Evolutionary conservation across 2,888 invertebrate species (phyloP).

Genomic region (Drosophila yooni): DNA sequence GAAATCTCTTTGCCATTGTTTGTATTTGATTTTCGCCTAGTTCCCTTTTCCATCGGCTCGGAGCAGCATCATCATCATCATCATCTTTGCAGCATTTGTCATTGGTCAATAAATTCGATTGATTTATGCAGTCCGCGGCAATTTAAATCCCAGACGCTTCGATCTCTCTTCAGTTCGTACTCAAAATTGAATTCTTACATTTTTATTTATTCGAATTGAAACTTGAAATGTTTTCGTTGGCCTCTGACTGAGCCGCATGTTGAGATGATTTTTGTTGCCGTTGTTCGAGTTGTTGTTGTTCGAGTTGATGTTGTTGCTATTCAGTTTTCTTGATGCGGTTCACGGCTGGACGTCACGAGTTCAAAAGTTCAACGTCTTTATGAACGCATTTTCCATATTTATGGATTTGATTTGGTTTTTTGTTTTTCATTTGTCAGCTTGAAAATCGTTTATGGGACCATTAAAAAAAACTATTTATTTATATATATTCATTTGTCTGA

Average conservation of each 20-base stretch:
- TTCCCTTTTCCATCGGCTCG: not conserved
- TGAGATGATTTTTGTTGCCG: slow-evolving; percentile 7
- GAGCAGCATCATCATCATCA: slow-evolving; percentile 11
- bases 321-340: slow-evolving; percentile 40
- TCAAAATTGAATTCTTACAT: slow-evolving; percentile 63
- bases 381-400: slow-evolving; percentile 60
- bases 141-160: slow-evolving; percentile 59
- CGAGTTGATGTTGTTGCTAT: slow-evolving; percentile 8
- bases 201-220: slow-evolving; percentile 65
- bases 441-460: not conserved
- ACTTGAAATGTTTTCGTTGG: slow-evolving; percentile 56
- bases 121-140: slow-evolving; percentile 73
- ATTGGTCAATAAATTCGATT: slow-evolving; percentile 82
- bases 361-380: slow-evolving; percentile 72
- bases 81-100: slow-evolving; percentile 66
- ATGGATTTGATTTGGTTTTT: slow-evolving; percentile 40
- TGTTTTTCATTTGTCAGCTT: not conserved
- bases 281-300: slow-evolving; percentile 8
- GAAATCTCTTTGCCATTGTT: slow-evolving; percentile 51
- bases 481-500: not conserved
- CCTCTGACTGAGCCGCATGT: slow-evolving; percentile 42
- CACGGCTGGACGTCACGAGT: slow-evolving; percentile 59
- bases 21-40: slow-evolving; percentile 53
- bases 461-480: not conserved
- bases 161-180: slow-evolving; percentile 28